Conservation (phyloP, 1,140 invertebrate genomes). For the Drosophila athabasca region DNA sequence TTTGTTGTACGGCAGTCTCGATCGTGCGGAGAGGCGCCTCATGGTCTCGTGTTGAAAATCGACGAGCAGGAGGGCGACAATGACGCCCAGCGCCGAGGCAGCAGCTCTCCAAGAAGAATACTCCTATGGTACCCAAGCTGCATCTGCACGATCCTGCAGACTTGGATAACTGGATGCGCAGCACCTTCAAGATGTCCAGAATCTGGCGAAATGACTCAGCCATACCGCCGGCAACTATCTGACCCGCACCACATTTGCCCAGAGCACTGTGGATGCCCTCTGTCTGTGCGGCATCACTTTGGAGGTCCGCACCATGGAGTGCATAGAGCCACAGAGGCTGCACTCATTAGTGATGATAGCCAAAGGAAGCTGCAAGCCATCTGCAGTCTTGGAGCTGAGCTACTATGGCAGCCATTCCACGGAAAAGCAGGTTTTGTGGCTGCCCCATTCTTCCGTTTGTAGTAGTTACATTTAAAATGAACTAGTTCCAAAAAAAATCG, state of each 20-base stretch:
- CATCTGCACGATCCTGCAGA: slow-evolving; percentile 83
- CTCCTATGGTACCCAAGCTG: slow-evolving; percentile 83
- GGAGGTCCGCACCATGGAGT: slow-evolving; percentile 87
- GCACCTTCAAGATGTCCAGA: slow-evolving; percentile 91
- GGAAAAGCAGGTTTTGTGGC: slow-evolving; percentile 73
- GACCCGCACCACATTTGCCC: slow-evolving; percentile 92
- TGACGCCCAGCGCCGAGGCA: slow-evolving; percentile 83
- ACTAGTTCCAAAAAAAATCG: no score
- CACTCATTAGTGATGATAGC: slow-evolving; percentile 90
- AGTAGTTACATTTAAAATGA: no score
- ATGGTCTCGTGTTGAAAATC: slow-evolving; percentile 71
- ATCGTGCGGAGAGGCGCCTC: slow-evolving; percentile 5
- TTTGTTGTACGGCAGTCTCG: neutral
- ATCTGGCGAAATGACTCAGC: slow-evolving; percentile 89
- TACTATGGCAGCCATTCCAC: slow-evolving; percentile 84
- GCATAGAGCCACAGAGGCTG: slow-evolving; percentile 89
- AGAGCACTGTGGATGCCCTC: slow-evolving; percentile 85
- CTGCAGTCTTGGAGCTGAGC: slow-evolving; percentile 88
- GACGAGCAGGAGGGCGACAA: slow-evolving; percentile 71
- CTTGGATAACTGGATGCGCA: slow-evolving; percentile 87
- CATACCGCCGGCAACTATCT: slow-evolving; percentile 94
- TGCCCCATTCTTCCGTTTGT: slow-evolving; percentile 85
- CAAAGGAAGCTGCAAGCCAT: slow-evolving; percentile 89
- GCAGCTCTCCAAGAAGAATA: slow-evolving; percentile 84
- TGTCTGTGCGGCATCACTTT: slow-evolving; percentile 86